Evolutionary conservation across 2,888 invertebrate genomes (phyloP).

Genomic region (Yponomeuta evonymella): DNA sequence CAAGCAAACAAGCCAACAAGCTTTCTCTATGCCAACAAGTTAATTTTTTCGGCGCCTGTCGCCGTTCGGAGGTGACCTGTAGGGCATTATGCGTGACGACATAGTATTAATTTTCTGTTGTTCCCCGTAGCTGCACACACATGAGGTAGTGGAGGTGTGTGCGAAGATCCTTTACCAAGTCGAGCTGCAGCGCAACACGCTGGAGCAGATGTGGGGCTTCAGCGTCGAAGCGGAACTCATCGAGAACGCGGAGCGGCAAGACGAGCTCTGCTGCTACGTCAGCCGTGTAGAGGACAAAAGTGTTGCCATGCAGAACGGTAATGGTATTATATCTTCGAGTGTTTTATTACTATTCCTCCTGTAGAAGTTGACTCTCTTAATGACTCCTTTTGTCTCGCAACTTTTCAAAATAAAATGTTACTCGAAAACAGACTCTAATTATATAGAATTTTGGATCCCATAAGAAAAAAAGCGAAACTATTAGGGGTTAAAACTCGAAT

Average conservation of each 20-base stretch:
- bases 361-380: not conserved
- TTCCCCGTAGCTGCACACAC: conserved; percentile 85
- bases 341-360: not conserved
- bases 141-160: conserved; percentile 96
- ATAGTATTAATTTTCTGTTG: not conserved
- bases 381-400: not conserved
- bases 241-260: conserved; percentile 96
- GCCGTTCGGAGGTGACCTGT: not conserved
- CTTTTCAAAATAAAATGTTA: not conserved
- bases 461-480: too few species aligned
- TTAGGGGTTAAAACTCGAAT: too few species aligned
- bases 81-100: not conserved
- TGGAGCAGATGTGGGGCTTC: conserved; percentile 98
- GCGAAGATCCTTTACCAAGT: conserved; percentile 98
- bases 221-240: conserved; percentile 98
- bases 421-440: not conserved
- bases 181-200: conserved; percentile 90
- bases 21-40: too few species aligned
- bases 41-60: not conserved
- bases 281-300: conserved; percentile 97
- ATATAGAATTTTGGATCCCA: too few species aligned
- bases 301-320: conserved; percentile 97
- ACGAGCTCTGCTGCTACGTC: conserved; percentile 97
- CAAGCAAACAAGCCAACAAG: too few species aligned
- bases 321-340: conserved; percentile 3